Evolutionary conservation across 2,797 vertebrate species (phyloP).

Genomic region (Ataeniobius toweri): DNA sequence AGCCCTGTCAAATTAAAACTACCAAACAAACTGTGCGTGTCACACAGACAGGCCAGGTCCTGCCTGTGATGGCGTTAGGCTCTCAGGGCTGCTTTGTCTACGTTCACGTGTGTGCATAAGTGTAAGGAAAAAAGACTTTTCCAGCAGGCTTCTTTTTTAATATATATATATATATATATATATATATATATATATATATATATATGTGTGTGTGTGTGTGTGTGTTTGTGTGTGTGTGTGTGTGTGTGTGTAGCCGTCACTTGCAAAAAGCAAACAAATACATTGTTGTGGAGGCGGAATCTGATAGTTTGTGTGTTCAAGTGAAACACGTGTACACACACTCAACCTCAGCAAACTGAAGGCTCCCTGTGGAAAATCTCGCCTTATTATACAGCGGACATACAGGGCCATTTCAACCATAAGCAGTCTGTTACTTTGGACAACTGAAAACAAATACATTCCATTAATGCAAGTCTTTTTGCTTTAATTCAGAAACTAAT

Average conservation of each 20-base stretch:
- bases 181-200: too few species aligned
- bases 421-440: background rate
- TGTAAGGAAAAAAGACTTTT: conserved; percentile 28
- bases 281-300: conserved; percentile 28
- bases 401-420: background rate
- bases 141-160: conserved; percentile 24
- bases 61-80: conserved; percentile 62
- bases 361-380: conserved; percentile 18
- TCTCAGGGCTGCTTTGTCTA: conserved; percentile 71
- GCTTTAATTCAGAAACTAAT: conserved; percentile 5
- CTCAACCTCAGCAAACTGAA: conserved; percentile 12
- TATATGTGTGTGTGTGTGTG: background rate
- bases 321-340: conserved; percentile 23
- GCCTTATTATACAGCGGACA: conserved; percentile 9
- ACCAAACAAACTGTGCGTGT: conserved; percentile 83
- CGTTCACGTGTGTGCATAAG: conserved; percentile 54
- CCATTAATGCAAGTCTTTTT: background rate
- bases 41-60: conserved; percentile 69
- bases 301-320: conserved; percentile 47
- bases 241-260: conserved; percentile 41
- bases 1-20: conserved; percentile 83
- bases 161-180: background rate
- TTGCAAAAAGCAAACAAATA: conserved; percentile 55
- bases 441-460: conserved; percentile 8
- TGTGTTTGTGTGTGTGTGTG: conserved; percentile 9